Evolutionary conservation across 2,888 invertebrate genomes (phyloP), one percentile per base, ranked within the genome.

Genomic region (Volucella zonaria): DNA sequence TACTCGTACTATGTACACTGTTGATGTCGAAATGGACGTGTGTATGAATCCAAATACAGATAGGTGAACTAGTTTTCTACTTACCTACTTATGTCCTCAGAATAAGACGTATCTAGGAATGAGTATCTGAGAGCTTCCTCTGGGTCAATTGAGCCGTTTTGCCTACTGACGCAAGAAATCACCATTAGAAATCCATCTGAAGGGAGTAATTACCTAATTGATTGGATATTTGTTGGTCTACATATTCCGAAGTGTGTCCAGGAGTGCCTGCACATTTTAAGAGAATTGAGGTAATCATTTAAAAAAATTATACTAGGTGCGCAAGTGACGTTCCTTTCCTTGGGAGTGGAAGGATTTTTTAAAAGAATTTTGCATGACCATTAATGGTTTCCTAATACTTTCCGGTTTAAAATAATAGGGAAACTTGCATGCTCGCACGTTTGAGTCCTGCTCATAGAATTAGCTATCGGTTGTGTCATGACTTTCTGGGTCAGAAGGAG

Each of bases 1-100:
- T 31, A 15, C 43, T 6, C 6, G 6, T 31, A 15, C 43, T 18
- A 23, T n/a, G 12, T 42, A 42, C 15, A 15, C 42, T 1, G 14
- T 38, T 11, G 40, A 59, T 40, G 40, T 12, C 18, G 38, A 31
- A 18, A n/a, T 18, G 45, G 56, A 38, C 12, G 8, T 1, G 10
- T 56, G 1, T n/a, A 31, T 4, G 2, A 18, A 56, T 38, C 23
- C 15, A 40, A 8, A 54, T n/a, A 61, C 3, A 18, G n/a, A 38
- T 18, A 12, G 18, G n/a, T 12, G 31, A 14, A 38, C 38, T 64
- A 15, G 23, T 14, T 82, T 76, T 76, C 77, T 73, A 78, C 68
- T 82, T 82, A 78, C 82, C 68, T 78, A 82, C 56, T 43, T 43
- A 64, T 78, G 73, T 51, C 78, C 78, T 73, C 56, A 51, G 43